Base-by-base conservation (phyloP, 1,140 invertebrate species). In the Ooceraea biroi region DNA sequence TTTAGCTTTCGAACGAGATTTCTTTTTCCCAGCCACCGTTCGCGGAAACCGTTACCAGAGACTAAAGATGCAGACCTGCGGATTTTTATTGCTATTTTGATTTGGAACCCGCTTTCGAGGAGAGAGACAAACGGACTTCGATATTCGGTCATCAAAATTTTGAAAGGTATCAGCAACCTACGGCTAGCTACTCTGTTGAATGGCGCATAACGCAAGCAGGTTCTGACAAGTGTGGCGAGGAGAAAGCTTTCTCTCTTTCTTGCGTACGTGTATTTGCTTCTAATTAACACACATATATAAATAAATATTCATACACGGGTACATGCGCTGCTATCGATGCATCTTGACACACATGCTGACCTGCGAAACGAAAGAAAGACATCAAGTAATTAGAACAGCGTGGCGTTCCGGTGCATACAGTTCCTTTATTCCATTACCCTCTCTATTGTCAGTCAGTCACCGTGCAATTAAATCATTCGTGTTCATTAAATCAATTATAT, bases 231-330 rank as follows among this genome's bases (percentile, higher is more conserved):
- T 30, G 55, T 58, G 69, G 25, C 8, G 17, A 76, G n/a, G 46
- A 78, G 85, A 88, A 80, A 88, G 73, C 72, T 10, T 46, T 10
- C 19, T 5, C 17, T 36, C 36, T 36, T 36, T 36, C 36, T 36
- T 7, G 7, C 36, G 36, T 36, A 19, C 22, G n/a, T 48, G 57
- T 68, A 69, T 84, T 85, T 86, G 65, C 63, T 58, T 48, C 22
- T 85, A 88, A 89, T 89, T 85, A 84, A 72, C 61, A 88, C 77
- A 58, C 2, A 22, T 57, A 10, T 72, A 76, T 83, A 61, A 36
- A 84, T 88, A 87, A 88, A 88, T 88, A 88, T 88, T 88, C 83
- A 89, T 89, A 71, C 55, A 61, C 57, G 55, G 36, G 30, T 61
- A 44, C 36, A 3, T 46, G 25, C 36, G 36, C 36, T 36, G 2